Evolutionary conservation across 1,140 invertebrate genomes (phyloP).

Genomic region (Heliconius nattereri): DNA sequence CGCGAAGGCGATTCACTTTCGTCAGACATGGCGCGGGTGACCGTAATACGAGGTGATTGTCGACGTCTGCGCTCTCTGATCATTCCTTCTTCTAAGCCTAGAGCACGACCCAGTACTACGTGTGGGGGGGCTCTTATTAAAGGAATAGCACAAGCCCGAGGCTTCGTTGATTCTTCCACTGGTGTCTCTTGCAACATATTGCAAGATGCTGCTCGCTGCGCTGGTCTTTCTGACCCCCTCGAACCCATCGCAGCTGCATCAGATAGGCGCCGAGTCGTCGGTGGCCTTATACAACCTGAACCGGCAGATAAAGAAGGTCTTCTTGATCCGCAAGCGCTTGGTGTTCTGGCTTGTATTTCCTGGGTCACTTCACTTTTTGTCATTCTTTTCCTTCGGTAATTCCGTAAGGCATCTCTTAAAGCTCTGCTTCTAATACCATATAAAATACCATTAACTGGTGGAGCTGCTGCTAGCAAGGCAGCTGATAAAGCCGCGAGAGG

Average conservation of each 20-base stretch:
- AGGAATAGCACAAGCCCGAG: slow-evolving; percentile 67
- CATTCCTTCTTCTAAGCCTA: slow-evolving; percentile 74
- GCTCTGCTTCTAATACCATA: slow-evolving; percentile 89
- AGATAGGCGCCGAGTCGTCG: slow-evolving; percentile 84
- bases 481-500: slow-evolving; percentile 83
- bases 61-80: slow-evolving; percentile 70
- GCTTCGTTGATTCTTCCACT: slow-evolving; percentile 70
- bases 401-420: slow-evolving; percentile 86
- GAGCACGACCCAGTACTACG: slow-evolving; percentile 81
- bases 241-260: slow-evolving; percentile 83
- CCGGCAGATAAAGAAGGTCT: slow-evolving; percentile 86
- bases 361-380: slow-evolving; percentile 89
- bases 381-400: slow-evolving; percentile 90
- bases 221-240: slow-evolving; percentile 67
- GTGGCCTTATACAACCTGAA: slow-evolving; percentile 83
- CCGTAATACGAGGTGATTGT: slow-evolving; percentile 85
- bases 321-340: slow-evolving; percentile 87
- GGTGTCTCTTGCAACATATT: slow-evolving; percentile 80
- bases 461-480: slow-evolving; percentile 85
- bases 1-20: slow-evolving; percentile 83
- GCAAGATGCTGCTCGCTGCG: slow-evolving; percentile 74
- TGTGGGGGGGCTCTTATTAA: slow-evolving; percentile 78
- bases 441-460: slow-evolving; percentile 87
- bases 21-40: slow-evolving; percentile 86
- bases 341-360: slow-evolving; percentile 89